Base-by-base conservation (phyloP, 2,797 vertebrate species). In the Sebastes umbrosus region DNA sequence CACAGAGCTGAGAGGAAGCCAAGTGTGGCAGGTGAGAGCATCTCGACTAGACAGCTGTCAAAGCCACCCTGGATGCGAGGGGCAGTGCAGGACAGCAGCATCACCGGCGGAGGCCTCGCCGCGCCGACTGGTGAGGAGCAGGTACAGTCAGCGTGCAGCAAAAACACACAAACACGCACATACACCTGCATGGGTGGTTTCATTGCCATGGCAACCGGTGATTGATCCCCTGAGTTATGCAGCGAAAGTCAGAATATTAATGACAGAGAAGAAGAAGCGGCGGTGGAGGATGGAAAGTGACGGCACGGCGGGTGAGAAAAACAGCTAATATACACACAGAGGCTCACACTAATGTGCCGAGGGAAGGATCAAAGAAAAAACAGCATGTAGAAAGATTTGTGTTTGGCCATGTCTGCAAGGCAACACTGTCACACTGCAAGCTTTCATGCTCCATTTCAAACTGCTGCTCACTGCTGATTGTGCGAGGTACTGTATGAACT, bases 151-250 rank as follows among this genome's bases (percentile, higher is more conserved):
- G 75, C 13, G 58, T 68, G 67, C 71, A 46, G 64, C 69, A 62
- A 54, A 54, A 66, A 34, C 68, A 75, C 72, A 57, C 58, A 4
- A 20, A 67, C 67, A 66, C 9, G 34, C 57, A 52, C 83, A 70
- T 4, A 60, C 83, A 90, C 90, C 87, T 92, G 90, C 89, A 87
- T 80, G 89, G 88, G 91, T 87, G 90, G 89, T 86, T 91, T 84
- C 64, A 86, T 94, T 66, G 78, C 93, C 90, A 94, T 94, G 93
- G 94, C 59, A 95, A 95, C 95, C 85, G 29, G 71, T 92, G 93
- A 95, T 90, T 94, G 94, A 95, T 95, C 91, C 92, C 87, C 86
- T 20, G 85, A 90, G 90, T 92, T 94, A 88, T 90, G 87, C 83
- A 73, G 78, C 5, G 82, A 80, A 72, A 84, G 85, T 75, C 55